Base-by-base conservation (phyloP, 2,113 vertebrate genomes). In the Carassius gibelio region DNA sequence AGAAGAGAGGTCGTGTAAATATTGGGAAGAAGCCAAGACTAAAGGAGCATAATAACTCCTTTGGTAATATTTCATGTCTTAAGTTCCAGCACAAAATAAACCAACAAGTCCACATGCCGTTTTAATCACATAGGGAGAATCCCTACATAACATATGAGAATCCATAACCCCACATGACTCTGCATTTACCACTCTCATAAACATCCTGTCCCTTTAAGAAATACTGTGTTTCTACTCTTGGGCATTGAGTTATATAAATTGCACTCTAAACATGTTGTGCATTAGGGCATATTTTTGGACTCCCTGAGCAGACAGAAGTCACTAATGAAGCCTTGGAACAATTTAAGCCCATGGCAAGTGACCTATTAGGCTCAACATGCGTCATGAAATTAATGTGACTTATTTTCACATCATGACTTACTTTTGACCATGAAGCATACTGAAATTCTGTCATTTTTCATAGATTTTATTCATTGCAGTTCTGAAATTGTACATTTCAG, bases 1-100 rank as follows among this genome's bases (percentile, higher is more conserved):
- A 85, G 81, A 89, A 88, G 84, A 90, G 21, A 81, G 88, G 84
- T 86, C 89, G 87, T 91, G 88, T 89, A 91, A 92, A 92, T 88
- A 91, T 52, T 62, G 55, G 83, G 74, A 69, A 15, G 45, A 80
- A 69, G 82, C 88, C 84, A 90, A 89, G 90, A 87, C 83, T 74
- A 89, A 88, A 84, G 38, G 30, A 69, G 80, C 75, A 88, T 85
- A 89, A 90, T 91, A 92, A 93, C 85, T 89, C 93, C 80, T 81
- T 81, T 55, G 48, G 80, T 81, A 52, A 69, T 69, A 69, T 81
- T 89, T 13, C 90, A 92, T 85, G 82, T 87, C 86, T 90, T 15
- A 42, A 83, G 88, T 91, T 80, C 81, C 75, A 77, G 81, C 74
- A 86, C 72, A 83, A 85, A 87, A 89, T 86, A 89, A 88, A 87